Evolutionary conservation across 2,888 invertebrate species (phyloP).

Genomic region (Eupithecia tripunctaria): DNA sequence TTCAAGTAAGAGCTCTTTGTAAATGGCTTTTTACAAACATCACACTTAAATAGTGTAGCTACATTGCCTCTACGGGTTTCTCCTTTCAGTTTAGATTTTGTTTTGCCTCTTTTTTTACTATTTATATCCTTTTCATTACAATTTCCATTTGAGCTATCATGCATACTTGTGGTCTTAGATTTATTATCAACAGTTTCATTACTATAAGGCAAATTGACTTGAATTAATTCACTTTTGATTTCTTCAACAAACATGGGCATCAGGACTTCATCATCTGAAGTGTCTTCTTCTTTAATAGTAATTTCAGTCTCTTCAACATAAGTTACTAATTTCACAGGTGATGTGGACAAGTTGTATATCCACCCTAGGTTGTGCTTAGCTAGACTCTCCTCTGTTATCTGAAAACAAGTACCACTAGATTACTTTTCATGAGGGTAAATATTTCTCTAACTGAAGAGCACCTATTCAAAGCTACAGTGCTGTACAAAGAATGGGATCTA

Average conservation of each 20-base stretch:
- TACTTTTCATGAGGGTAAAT: neutral
- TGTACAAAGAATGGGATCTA: neutral
- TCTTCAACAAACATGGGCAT: slow-evolving; percentile 18
- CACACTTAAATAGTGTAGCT: slow-evolving; percentile 10
- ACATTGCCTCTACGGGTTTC: slow-evolving; percentile 6
- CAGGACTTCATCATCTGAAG: slow-evolving; percentile 6
- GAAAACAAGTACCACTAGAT: slow-evolving; percentile 1
- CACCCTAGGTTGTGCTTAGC: slow-evolving; percentile 25
- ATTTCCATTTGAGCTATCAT: neutral
- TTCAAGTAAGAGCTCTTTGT: neutral
- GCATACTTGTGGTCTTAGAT: neutral
- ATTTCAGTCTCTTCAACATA: slow-evolving; percentile 13
- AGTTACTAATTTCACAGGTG: slow-evolving; percentile 8
- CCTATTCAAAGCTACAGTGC: neutral
- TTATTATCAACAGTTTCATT: slow-evolving; percentile 9
- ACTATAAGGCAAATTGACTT: neutral
- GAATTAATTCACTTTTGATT: slow-evolving; percentile 1
- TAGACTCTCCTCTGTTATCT: slow-evolving; percentile 20
- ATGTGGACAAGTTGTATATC: slow-evolving; percentile 26
- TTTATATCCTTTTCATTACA: neutral
- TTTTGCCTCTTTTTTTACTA: slow-evolving; percentile 1
- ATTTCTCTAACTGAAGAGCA: neutral
- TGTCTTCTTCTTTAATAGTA: slow-evolving; percentile 20
- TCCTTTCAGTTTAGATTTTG: slow-evolving; percentile 10
- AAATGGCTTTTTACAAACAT: slow-evolving; percentile 8